phyloP scores from a whole-genome alignment of 2,888 invertebrate genomes.

The Bimastos eiseni region DNA sequence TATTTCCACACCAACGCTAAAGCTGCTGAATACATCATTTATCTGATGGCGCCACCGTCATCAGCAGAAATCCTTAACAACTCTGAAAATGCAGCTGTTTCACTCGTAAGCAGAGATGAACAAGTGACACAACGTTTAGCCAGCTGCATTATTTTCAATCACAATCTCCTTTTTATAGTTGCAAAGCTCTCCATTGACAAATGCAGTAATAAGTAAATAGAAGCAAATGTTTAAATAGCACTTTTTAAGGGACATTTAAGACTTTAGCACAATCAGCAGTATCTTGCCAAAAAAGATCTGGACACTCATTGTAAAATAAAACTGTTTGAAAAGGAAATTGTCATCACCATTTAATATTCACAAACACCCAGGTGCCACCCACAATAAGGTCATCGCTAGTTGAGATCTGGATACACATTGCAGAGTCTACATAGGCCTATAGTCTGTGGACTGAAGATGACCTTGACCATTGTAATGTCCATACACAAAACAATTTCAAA shows the following conservation, averaged over 20 bases:
- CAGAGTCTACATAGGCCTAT: no score
- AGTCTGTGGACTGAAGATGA: neutral
- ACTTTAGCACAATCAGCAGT: neutral
- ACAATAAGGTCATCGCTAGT: neutral
- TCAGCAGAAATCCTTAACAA: conserved; percentile 2
- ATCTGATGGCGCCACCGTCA: neutral
- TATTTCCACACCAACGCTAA: neutral
- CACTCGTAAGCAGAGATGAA: neutral
- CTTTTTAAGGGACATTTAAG: neutral
- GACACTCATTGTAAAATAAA: neutral
- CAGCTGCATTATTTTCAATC: neutral
- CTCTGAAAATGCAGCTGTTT: neutral
- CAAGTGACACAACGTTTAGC: neutral
- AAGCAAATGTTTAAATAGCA: no score
- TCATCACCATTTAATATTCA: neutral
- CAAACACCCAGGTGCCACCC: neutral
- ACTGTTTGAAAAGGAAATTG: neutral
- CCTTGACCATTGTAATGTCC: neutral
- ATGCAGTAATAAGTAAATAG: neutral
- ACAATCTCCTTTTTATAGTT: neutral
- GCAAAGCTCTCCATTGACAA: neutral
- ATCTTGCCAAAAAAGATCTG: no score
- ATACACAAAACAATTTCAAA: neutral
- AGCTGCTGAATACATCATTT: neutral
- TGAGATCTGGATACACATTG: neutral